Conservation (phyloP, 2,888 invertebrate species). For the Lycophotia porphyrea region DNA sequence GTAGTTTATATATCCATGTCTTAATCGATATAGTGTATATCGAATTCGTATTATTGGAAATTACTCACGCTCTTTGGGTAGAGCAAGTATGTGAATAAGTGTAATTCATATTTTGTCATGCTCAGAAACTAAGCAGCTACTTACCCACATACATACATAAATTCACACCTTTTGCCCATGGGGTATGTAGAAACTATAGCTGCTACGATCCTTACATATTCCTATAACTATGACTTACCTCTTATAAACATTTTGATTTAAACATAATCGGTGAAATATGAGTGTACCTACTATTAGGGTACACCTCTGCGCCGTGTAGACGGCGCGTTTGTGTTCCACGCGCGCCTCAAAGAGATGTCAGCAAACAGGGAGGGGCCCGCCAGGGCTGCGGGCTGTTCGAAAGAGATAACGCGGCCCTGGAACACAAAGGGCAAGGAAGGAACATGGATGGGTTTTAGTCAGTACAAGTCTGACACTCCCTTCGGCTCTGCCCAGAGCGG, state of each 20-base stretch:
- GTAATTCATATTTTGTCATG: neutral
- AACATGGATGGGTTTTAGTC: too few species aligned
- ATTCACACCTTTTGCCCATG: neutral
- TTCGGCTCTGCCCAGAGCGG: too few species aligned
- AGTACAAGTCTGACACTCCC: too few species aligned
- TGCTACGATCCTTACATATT: too few species aligned
- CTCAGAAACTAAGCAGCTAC: neutral
- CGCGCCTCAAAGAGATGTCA: too few species aligned
- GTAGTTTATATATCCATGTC: neutral
- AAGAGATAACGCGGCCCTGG: too few species aligned
- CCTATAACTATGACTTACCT: neutral
- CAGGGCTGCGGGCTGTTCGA: too few species aligned
- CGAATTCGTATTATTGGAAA: slow-evolving; percentile 2
- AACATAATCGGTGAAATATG: neutral
- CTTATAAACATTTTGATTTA: neutral
- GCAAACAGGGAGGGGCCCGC: too few species aligned
- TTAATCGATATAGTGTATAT: slow-evolving; percentile 15
- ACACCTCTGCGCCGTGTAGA: neutral
- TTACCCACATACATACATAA: neutral
- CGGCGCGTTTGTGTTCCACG: too few species aligned
- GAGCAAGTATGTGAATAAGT: neutral
- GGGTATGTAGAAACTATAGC: neutral
- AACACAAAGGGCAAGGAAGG: too few species aligned
- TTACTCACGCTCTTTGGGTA: neutral
- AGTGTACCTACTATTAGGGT: neutral